These are phyloP conservation scores for Illadopsis cleaveri DNA, from an alignment of 2,113 vertebrate genomes.

Conservation along the genomic window DNA sequence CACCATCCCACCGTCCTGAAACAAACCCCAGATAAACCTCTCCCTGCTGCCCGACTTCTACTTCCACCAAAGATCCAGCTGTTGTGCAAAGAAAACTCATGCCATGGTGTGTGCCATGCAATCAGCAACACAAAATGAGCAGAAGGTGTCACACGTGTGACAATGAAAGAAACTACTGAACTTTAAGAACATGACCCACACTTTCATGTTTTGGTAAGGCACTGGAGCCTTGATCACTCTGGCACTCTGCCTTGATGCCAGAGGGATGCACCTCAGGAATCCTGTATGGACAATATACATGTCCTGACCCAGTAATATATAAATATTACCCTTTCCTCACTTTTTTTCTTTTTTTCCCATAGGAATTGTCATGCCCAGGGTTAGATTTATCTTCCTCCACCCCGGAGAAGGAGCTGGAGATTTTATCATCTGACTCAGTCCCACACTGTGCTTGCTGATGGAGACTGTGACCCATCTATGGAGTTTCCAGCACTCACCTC, in stretches of 20 bases:
- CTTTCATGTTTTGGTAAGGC: not conserved
- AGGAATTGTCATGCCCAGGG: not conserved
- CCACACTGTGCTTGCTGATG: not conserved
- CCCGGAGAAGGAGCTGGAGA: not conserved
- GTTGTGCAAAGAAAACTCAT: not conserved
- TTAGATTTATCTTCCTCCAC: not conserved
- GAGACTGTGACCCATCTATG: not conserved
- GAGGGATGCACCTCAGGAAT: fast-evolving
- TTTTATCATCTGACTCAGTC: not conserved
- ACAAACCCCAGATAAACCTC: not conserved
- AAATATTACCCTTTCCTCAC: not conserved
- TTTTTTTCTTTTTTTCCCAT: too few relatives aligned
- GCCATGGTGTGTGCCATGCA: fast-evolving
- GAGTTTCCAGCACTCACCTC: not conserved
- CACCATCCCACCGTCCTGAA: not conserved
- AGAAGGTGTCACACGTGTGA: fast-evolving
- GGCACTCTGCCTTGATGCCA: not conserved
- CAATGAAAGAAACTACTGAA: not conserved
- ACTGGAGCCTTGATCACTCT: not conserved
- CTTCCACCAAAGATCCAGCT: not conserved
- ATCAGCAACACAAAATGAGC: not conserved
- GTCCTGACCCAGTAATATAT: not conserved
- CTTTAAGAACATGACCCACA: not conserved
- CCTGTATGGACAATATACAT: not conserved
- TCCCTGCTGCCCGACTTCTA: not conserved